Percentiles rank a stretch among this genome's conserved stretches.
Evolutionary conservation across 2,888 invertebrate species (phyloP).

Genomic region (Pyrrhia umbra): DNA sequence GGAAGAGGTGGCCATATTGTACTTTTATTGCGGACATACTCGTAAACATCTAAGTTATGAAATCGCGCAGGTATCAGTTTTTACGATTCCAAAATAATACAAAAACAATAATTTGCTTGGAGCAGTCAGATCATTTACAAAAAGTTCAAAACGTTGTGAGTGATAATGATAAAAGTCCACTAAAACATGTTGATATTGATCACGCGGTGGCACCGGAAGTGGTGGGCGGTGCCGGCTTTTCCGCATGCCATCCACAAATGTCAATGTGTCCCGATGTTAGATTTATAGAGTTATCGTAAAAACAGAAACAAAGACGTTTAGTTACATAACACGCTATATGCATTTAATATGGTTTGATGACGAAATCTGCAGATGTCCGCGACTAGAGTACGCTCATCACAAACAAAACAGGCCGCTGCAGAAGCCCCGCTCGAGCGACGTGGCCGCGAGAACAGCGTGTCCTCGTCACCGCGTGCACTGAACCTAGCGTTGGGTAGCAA

Average conservation of each 20-base stretch:
- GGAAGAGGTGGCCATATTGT: neutral
- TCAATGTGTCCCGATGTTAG: slow-evolving; percentile 6
- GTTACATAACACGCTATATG: slow-evolving; percentile 19
- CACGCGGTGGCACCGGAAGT: slow-evolving; percentile 18
- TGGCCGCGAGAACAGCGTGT: neutral
- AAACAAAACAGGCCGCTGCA: neutral
- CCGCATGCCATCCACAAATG: slow-evolving; percentile 1
- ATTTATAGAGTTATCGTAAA: neutral
- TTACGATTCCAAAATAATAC: slow-evolving; percentile 5
- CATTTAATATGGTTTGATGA: slow-evolving; percentile 35
- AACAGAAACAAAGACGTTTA: slow-evolving; percentile 9
- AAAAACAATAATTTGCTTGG: neutral
- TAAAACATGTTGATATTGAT: slow-evolving; percentile 12
- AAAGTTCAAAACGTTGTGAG: slow-evolving; percentile 12
- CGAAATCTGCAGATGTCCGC: slow-evolving; percentile 48
- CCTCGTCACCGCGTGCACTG: neutral
- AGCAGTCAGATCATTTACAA: neutral
- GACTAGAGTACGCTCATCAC: slow-evolving; percentile 5
- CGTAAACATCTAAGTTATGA: neutral
- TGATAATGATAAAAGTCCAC: slow-evolving; percentile 17
- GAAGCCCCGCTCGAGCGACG: slow-evolving; percentile 9
- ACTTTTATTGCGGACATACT: slow-evolving; percentile 7
- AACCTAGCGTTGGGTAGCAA: too few species aligned
- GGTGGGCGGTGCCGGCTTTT: slow-evolving; percentile 16
- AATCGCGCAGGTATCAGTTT: neutral